Percentiles rank a stretch among this genome's conserved stretches.
phyloP scores from a whole-genome alignment of 2,797 vertebrate genomes.

The Macroramphosus scolopax region DNA sequence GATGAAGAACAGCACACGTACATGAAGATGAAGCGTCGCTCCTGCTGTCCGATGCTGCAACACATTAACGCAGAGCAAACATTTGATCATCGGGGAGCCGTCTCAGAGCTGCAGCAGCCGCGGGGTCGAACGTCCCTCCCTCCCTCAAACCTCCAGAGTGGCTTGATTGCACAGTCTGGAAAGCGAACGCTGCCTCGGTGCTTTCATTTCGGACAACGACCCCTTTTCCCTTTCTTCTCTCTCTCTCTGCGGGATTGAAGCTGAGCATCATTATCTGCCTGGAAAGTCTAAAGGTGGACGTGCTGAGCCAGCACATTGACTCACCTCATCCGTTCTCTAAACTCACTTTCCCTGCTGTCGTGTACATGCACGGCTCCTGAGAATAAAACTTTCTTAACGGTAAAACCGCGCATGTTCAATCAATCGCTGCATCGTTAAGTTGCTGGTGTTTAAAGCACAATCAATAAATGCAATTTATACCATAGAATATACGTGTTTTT shows the following conservation, averaged over 20 bases:
- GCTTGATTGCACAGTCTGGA: too few relatives aligned
- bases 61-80: too few relatives aligned
- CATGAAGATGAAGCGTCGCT: constrained; percentile 16
- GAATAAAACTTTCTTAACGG: too few relatives aligned
- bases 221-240: constrained; percentile 13
- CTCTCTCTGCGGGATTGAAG: constrained; percentile 19
- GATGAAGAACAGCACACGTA: too few relatives aligned
- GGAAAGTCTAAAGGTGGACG: constrained; percentile 41
- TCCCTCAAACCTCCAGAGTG: constrained; percentile 14
- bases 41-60: constrained; percentile 5
- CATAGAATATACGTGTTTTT: constrained; percentile 27
- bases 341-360: constrained; percentile 23
- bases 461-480: constrained; percentile 67
- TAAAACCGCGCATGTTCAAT: constrained; percentile 34
- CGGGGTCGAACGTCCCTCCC: constrained; percentile 14
- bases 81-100: constrained; percentile 9
- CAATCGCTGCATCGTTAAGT: constrained; percentile 44
- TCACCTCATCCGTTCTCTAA: constrained; percentile 34
- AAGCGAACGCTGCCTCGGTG: too few relatives aligned
- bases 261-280: constrained; percentile 39
- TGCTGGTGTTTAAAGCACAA: constrained; percentile 48
- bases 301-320: constrained; percentile 46
- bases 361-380: too few relatives aligned
- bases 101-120: constrained; percentile 21
- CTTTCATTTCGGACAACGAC: constrained; percentile 52